These are phyloP conservation scores for Sphaerodactylus townsendi DNA, from an alignment of 2,113 vertebrate genomes.

Conservation along the genomic window DNA sequence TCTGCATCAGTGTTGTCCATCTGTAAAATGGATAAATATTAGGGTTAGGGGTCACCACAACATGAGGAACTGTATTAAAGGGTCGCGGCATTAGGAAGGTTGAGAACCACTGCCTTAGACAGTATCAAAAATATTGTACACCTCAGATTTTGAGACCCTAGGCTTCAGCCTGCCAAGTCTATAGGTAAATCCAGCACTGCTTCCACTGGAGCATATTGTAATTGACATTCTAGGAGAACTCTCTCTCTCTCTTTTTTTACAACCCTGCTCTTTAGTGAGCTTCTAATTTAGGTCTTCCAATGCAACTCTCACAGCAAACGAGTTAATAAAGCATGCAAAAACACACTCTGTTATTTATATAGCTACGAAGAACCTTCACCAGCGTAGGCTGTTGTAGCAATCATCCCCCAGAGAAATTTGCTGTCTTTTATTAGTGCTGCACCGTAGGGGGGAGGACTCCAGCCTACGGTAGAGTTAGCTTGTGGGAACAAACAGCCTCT, in stretches of 20 bases:
- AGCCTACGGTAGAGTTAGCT: background rate
- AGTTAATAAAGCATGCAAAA: background rate
- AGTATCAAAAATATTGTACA: no score
- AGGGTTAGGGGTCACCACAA: no score
- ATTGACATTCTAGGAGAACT: background rate
- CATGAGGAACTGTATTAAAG: no score
- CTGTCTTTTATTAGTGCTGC: constrained; percentile 5
- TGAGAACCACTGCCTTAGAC: no score
- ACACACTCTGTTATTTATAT: background rate
- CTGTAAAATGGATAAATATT: no score
- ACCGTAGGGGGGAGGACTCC: background rate
- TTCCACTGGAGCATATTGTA: background rate
- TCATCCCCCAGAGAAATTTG: background rate
- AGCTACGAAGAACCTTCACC: background rate
- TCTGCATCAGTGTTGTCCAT: no score
- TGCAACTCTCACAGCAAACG: background rate
- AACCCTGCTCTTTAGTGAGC: background rate
- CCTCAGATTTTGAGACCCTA: no score
- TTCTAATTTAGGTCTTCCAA: background rate
- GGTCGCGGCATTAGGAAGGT: no score
- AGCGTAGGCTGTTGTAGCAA: background rate
- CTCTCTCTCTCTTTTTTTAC: background rate
- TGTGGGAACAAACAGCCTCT: background rate
- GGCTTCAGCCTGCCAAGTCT: no score
- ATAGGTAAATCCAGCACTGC: no score